phyloP scores from a whole-genome alignment of 2,797 vertebrate genomes.

The Hipposideros larvatus region DNA sequence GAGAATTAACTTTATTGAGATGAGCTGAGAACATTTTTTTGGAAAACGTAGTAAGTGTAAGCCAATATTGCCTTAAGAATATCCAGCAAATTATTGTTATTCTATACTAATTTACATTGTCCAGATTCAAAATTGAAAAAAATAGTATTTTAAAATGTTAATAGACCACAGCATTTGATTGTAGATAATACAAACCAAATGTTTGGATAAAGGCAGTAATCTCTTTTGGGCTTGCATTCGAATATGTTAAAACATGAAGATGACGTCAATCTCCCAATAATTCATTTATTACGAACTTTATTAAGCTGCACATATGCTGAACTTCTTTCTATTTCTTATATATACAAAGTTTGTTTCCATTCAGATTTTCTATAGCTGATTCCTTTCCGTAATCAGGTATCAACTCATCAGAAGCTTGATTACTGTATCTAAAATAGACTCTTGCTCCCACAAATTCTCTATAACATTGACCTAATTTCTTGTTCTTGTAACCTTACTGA shows the following conservation, averaged over 20 bases:
- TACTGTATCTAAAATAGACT: not conserved
- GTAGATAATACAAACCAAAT: conserved; percentile 36
- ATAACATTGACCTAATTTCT: not conserved
- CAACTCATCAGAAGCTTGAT: not conserved
- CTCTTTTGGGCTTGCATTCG: not conserved
- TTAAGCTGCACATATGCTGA: not conserved
- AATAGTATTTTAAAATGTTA: not conserved
- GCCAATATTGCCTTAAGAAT: not conserved
- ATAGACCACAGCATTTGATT: not conserved
- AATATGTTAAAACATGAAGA: conserved; percentile 4
- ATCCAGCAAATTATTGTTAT: conserved; percentile 26
- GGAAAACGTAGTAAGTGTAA: not conserved
- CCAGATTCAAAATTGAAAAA: not conserved
- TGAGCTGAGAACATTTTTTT: not conserved
- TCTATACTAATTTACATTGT: not conserved
- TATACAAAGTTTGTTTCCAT: not conserved
- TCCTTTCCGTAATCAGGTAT: conserved; percentile 11
- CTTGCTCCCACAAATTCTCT: not conserved
- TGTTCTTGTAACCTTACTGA: not conserved
- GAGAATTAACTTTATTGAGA: not conserved
- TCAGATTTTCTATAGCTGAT: not conserved
- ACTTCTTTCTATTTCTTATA: not conserved
- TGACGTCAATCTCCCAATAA: not conserved
- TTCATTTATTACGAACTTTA: conserved; percentile 33
- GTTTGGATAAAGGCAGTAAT: not conserved